Percentiles rank a stretch among this genome's conserved stretches.
These are phyloP conservation scores for Harlomillsia oculata DNA, from an alignment of 1,140 invertebrate genomes.

Conservation along the genomic window DNA sequence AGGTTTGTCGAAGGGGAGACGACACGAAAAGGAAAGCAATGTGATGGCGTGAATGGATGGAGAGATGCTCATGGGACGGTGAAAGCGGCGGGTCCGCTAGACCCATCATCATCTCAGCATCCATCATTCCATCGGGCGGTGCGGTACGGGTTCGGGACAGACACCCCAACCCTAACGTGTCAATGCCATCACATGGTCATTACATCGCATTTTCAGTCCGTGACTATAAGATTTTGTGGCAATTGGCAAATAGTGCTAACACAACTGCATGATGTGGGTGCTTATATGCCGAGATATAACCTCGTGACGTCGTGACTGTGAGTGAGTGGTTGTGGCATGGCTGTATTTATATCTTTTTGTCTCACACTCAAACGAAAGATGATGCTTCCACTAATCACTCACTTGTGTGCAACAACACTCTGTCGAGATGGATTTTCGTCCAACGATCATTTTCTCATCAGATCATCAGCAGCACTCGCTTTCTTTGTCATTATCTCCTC, in stretches of 20 bases:
- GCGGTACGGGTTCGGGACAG: too few species aligned
- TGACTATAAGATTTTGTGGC: too few species aligned
- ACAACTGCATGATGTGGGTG: too few species aligned
- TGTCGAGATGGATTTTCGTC: slow-evolving; percentile 3
- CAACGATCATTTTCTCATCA: slow-evolving; percentile 16
- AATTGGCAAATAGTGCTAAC: too few species aligned
- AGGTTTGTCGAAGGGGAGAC: slow-evolving; percentile 21
- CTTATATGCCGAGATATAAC: too few species aligned
- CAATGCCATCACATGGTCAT: slow-evolving; percentile 14
- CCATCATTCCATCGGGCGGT: slow-evolving; percentile 14
- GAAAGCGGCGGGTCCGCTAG: not conserved
- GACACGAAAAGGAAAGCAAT: too few species aligned
- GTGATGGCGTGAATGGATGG: slow-evolving; percentile 24
- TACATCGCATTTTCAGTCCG: not conserved
- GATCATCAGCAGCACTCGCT: slow-evolving; percentile 14
- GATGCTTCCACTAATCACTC: slow-evolving; percentile 16
- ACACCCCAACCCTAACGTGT: slow-evolving; percentile 2
- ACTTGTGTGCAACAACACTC: slow-evolving; percentile 14
- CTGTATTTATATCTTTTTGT: slow-evolving; percentile 10
- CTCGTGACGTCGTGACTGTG: not conserved
- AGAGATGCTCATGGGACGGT: slow-evolving; percentile 14
- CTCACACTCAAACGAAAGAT: slow-evolving; percentile 1
- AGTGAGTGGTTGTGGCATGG: not conserved
- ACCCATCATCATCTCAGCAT: slow-evolving; percentile 12
- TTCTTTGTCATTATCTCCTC: slow-evolving; percentile 10